phyloP scores from a whole-genome alignment of 2,113 vertebrate species.

The Pitta sordida region DNA sequence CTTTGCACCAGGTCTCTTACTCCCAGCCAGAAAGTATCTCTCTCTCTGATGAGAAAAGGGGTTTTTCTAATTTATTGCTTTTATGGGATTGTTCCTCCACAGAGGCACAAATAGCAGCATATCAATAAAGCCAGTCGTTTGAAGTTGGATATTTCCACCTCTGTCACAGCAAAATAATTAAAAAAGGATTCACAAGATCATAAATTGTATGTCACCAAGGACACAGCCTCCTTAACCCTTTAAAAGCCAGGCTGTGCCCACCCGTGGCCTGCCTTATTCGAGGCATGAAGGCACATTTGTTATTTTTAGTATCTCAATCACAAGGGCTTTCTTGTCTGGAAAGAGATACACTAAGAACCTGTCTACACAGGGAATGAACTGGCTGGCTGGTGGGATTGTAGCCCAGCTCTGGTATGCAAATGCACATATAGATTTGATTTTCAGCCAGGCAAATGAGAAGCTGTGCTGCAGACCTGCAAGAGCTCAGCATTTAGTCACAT shows the following conservation, averaged over 20 bases:
- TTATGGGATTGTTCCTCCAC: slow-evolving; percentile 65
- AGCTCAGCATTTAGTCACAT: background rate
- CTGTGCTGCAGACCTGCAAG: background rate
- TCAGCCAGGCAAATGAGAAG: background rate
- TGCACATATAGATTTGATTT: background rate
- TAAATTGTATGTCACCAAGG: slow-evolving; percentile 64
- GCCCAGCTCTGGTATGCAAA: background rate
- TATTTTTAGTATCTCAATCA: background rate
- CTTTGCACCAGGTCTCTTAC: slow-evolving; percentile 18
- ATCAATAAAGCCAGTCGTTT: slow-evolving; percentile 69
- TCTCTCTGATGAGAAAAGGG: slow-evolving; percentile 61
- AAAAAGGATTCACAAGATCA: slow-evolving; percentile 75
- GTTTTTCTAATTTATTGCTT: slow-evolving; percentile 73
- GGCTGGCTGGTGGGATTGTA: background rate
- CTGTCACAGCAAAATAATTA: slow-evolving; percentile 74
- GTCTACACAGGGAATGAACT: background rate
- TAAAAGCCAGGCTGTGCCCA: slow-evolving; percentile 23
- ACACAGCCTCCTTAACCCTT: slow-evolving; percentile 59
- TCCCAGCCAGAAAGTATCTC: slow-evolving; percentile 48
- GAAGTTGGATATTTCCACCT: slow-evolving; percentile 65
- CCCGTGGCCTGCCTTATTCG: background rate
- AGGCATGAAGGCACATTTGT: slow-evolving; percentile 1
- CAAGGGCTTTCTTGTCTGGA: slow-evolving; percentile 11
- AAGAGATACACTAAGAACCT: slow-evolving; percentile 16
- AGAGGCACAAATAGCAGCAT: slow-evolving; percentile 67